These are phyloP conservation scores for Steinernema feltiae DNA, from an alignment of 1,140 invertebrate species.

Conservation along the genomic window DNA sequence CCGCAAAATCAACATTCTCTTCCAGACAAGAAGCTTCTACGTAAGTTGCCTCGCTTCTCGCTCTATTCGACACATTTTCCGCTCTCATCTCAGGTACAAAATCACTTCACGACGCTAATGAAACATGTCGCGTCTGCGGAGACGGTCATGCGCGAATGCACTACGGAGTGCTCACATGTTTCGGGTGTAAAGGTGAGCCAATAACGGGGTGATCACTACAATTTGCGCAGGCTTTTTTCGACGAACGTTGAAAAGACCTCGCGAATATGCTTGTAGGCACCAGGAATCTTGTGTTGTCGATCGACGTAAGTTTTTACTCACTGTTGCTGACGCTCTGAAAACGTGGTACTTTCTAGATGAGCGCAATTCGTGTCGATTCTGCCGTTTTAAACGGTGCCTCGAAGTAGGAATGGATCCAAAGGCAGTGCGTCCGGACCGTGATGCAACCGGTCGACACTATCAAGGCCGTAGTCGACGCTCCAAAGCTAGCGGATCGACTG, in stretches of 20 bases:
- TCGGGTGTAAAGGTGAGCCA: constrained; percentile 39
- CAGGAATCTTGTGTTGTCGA: constrained; percentile 55
- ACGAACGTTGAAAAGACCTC: constrained; percentile 51
- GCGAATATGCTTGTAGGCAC: constrained; percentile 53
- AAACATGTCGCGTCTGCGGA: constrained; percentile 54
- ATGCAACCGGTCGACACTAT: constrained; percentile 53
- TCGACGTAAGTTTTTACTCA: constrained; percentile 43
- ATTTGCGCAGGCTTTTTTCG: constrained; percentile 30
- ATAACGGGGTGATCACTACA: no score
- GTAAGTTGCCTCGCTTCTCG: neutral
- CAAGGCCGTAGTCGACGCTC: constrained; percentile 41
- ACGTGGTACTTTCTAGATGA: constrained; percentile 41
- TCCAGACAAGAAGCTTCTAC: neutral
- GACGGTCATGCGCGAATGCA: constrained; percentile 55
- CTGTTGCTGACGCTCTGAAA: neutral
- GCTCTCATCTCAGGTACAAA: neutral
- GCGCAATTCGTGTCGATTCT: constrained; percentile 55
- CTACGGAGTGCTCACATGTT: constrained; percentile 48
- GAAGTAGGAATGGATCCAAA: constrained; percentile 58
- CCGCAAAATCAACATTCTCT: neutral
- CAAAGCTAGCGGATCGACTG: constrained; percentile 26
- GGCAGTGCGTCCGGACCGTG: constrained; percentile 53
- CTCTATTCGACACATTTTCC: neutral
- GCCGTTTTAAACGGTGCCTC: constrained; percentile 57
- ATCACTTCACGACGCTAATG: constrained; percentile 26